phyloP scores from a whole-genome alignment of 2,113 vertebrate genomes.

The Catharus fuscescens region DNA sequence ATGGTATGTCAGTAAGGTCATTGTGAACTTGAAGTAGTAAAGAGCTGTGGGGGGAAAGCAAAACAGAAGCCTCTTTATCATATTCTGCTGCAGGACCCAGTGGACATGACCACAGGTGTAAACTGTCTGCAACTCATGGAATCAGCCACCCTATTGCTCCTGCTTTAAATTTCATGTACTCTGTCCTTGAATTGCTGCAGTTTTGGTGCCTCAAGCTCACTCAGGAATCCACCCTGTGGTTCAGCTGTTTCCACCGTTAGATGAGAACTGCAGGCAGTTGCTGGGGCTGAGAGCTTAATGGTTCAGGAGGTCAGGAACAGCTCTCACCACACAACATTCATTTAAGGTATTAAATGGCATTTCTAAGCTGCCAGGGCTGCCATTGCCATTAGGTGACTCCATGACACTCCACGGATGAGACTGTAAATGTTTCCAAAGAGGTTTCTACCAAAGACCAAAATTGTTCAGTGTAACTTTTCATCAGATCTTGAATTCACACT shows the following conservation, averaged over 20 bases:
- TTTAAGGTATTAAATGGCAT: conserved; percentile 1
- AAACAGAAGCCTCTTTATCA: background rate
- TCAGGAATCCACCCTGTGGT: background rate
- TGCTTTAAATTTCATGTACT: background rate
- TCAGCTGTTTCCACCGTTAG: background rate
- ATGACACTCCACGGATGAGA: background rate
- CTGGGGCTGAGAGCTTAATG: background rate
- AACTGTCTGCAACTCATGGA: background rate
- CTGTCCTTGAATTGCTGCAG: background rate
- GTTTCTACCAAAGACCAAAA: background rate
- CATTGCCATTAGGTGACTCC: background rate
- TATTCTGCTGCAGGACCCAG: background rate
- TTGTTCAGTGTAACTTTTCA: background rate
- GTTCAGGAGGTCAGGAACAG: background rate
- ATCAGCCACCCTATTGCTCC: background rate
- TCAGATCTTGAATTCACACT: background rate
- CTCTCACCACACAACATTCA: background rate
- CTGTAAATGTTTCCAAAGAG: background rate
- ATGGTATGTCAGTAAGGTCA: background rate
- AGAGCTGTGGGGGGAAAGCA: background rate
- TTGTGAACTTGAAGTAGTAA: background rate
- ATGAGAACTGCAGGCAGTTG: background rate
- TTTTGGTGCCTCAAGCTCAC: background rate
- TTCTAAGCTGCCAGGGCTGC: background rate
- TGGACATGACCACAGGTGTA: background rate